Evolutionary conservation across 2,797 vertebrate species (phyloP).

Genomic region (Pseudotriccus pelzelni): DNA sequence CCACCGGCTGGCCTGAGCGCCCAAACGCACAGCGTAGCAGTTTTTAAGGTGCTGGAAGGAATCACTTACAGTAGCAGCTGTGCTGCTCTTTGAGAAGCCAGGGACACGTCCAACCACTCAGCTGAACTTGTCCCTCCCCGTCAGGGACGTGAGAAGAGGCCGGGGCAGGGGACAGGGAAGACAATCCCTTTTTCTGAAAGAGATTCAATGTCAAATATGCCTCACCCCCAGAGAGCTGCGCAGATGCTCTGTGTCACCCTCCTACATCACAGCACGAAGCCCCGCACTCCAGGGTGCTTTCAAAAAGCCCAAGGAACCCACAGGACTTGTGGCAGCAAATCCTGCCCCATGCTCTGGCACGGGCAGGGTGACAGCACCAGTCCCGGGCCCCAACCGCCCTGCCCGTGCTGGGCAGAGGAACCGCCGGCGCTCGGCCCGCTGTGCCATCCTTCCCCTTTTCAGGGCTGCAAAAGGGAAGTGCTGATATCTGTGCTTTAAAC

Average conservation of each 20-base stretch:
- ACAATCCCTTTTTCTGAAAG: background rate
- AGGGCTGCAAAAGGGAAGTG: conserved; percentile 58
- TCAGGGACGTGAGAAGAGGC: background rate
- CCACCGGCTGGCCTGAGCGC: background rate
- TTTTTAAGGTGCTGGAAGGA: background rate
- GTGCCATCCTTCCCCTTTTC: conserved; percentile 57
- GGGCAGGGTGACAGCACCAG: background rate
- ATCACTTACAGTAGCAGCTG: conserved; percentile 33
- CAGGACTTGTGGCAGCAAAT: accelerated
- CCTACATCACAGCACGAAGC: accelerated
- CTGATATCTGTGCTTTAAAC: conserved; percentile 31
- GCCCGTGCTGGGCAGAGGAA: background rate
- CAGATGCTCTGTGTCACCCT: background rate
- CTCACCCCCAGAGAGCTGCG: background rate
- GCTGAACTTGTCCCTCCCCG: background rate
- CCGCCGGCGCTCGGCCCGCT: background rate
- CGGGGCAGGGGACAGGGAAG: background rate
- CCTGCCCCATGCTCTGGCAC: background rate
- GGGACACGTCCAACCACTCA: background rate
- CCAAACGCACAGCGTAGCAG: background rate
- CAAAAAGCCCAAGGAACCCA: background rate
- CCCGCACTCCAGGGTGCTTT: background rate
- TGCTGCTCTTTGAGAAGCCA: background rate
- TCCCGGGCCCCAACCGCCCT: background rate
- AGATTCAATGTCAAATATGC: accelerated